Evolutionary conservation across 2,888 invertebrate genomes (phyloP), one percentile per base, ranked within the genome.

Genomic region (Tenthredo scrophulariae): DNA sequence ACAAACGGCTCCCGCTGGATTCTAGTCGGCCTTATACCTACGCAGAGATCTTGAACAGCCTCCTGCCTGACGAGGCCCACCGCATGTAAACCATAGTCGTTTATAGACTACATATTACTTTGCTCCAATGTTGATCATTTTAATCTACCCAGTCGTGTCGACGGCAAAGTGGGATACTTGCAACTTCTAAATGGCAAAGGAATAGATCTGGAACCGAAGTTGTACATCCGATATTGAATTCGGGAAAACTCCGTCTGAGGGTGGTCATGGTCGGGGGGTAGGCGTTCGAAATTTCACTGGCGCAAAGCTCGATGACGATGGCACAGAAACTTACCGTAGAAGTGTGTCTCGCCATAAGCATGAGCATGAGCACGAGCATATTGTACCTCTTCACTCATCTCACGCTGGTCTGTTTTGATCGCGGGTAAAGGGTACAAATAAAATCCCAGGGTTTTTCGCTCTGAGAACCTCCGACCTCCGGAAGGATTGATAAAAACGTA

Each of bases 391-490:
- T 50, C 3, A 7, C 75, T 29, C 29, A 33, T 75, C 46, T 75
- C 10, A 43, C 72, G 72, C 3, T 75, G 0, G 65, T 22, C 15
- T 58, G 58, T 29, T 33, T 3, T 65, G 65, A 65, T 65, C 72
- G 40, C 43, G 72, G 26, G 43, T 9, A 43, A 72, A 43, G 72
- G 43, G 37, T 43, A 18, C 0, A 43, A 37, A 40, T n/a, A 58
- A 37, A 15, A 33, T n/a, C 40, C 18, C 37, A 18, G 37, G 37
- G 37, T 80, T 80, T 80, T 62, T 80, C 18, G 29, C 26, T 15
- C 37, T 5, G 58, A 13, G 62, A 37, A 80, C 80, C 80, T 80
- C 40, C 62, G 80, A 80, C 62, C 80, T 80, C 62, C 58, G 80
- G 40, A 37, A 80, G 80, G 62, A n/a, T 62, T 80, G 77, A 54